Percentiles rank a stretch among this genome's conserved stretches.
These are phyloP conservation scores for Drosophila diplacantha DNA, from an alignment of 2,888 invertebrate species.

Conservation along the genomic window DNA sequence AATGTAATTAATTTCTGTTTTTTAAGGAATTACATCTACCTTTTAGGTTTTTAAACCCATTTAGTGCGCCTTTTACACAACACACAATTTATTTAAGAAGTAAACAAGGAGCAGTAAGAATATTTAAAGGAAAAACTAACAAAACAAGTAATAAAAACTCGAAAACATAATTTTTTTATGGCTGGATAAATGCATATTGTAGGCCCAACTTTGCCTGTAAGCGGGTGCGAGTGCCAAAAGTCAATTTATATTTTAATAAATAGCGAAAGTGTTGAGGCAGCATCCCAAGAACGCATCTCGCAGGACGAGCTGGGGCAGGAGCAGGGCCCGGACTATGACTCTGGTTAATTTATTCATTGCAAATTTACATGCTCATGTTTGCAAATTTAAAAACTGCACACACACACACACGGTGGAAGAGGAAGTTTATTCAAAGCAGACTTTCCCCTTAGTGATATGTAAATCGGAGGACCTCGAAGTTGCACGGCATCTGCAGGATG, in stretches of 20 bases:
- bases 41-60: too few relatives aligned
- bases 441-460: constrained; percentile 67
- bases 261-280: constrained; percentile 67
- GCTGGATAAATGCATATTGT: background rate
- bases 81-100: background rate
- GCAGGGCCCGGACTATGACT: constrained; percentile 28
- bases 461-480: constrained; percentile 51
- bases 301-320: background rate
- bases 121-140: background rate
- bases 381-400: constrained; percentile 69
- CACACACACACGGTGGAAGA: constrained; percentile 21
- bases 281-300: constrained; percentile 24
- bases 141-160: background rate
- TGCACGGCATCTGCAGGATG: constrained; percentile 19
- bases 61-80: too few relatives aligned
- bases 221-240: constrained; percentile 27
- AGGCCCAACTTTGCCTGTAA: constrained; percentile 5
- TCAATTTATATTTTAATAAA: constrained; percentile 66
- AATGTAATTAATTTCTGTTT: background rate
- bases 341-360: constrained; percentile 69
- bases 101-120: background rate
- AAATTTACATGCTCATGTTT: constrained; percentile 71
- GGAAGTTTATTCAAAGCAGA: constrained; percentile 70
- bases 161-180: background rate
- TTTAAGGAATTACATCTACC: too few relatives aligned